phyloP scores from a whole-genome alignment of 2,797 vertebrate species.

The Enoplosus armatus region DNA sequence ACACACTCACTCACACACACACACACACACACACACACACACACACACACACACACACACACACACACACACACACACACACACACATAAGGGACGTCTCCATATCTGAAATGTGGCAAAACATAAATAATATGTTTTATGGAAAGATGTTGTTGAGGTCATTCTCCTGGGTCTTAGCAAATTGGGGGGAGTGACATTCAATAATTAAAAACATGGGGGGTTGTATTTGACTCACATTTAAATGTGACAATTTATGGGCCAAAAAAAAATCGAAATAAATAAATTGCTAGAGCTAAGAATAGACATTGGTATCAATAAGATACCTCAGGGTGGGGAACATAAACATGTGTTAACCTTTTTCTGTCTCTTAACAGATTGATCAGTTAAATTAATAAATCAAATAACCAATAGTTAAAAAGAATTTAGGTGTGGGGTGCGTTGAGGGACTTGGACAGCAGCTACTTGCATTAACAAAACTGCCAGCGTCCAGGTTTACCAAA shows the following conservation, averaged over 20 bases:
- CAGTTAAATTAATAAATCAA: too few relatives aligned
- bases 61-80: conserved; percentile 8
- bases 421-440: too few relatives aligned
- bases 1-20: background rate
- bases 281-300: background rate
- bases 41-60: conserved; percentile 3
- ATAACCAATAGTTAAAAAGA: too few relatives aligned
- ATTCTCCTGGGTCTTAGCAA: background rate
- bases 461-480: background rate
- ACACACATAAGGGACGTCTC: background rate
- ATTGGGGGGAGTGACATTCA: background rate
- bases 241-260: background rate
- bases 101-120: conserved; percentile 12
- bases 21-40: conserved; percentile 6
- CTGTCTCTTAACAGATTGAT: too few relatives aligned
- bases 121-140: background rate
- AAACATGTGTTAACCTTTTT: too few relatives aligned
- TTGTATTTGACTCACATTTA: background rate
- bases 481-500: conserved; percentile 3
- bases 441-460: conserved; percentile 1
- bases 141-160: conserved; percentile 7
- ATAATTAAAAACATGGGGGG: background rate
- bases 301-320: background rate
- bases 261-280: background rate
- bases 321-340: too few relatives aligned